Base-by-base conservation (phyloP, 2,888 invertebrate genomes). In the Eilema caniola region DNA sequence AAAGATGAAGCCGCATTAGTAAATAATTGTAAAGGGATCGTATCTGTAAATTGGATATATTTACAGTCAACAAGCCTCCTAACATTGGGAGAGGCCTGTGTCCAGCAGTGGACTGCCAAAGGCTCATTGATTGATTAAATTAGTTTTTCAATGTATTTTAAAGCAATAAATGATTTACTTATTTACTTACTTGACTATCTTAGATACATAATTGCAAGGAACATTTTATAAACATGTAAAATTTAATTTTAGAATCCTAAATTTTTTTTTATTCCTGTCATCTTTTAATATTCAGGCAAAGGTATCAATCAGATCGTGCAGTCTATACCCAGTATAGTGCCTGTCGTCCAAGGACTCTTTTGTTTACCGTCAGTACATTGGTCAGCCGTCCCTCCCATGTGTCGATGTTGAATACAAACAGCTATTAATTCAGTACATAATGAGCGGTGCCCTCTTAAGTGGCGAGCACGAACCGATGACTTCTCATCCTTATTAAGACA, bases 381-480 rank as follows among this genome's bases (percentile, higher is more conserved):
- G 78, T 86, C 80, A 85, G 83, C 84, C 84, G 80, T 76, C 75
- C 86, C 71, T 75, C 81, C 83, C 75, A 83, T 70, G 71, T 66
- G 79, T 77, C 75, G 75, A 72, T 71, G 66, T 64, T 80, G 89
- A 83, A 90, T 90, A 90, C 88, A 88, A 90, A 90, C 82, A 75
- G 82, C 86, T 77, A 76, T 73, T 89, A 87, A 86, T 85, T 78
- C 65, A 79, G 69, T 74, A 71, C 80, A 81, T 88, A 88, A 85
- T 84, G 84, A 85, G 69, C 77, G 79, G 72, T 85, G 86, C 77
- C 83, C 82, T 82, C 81, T 82, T 85, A 83, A 83, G 83, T 81
- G 80, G 66, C 74, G 70, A 72, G 74, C 75, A 72, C 70, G 71
- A 74, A 75, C 79, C 74, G 81, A 85, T 83, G 72, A 83, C 73